Evolutionary conservation across 2,888 invertebrate genomes (phyloP).

Genomic region (Alviniconcha strummeri): DNA sequence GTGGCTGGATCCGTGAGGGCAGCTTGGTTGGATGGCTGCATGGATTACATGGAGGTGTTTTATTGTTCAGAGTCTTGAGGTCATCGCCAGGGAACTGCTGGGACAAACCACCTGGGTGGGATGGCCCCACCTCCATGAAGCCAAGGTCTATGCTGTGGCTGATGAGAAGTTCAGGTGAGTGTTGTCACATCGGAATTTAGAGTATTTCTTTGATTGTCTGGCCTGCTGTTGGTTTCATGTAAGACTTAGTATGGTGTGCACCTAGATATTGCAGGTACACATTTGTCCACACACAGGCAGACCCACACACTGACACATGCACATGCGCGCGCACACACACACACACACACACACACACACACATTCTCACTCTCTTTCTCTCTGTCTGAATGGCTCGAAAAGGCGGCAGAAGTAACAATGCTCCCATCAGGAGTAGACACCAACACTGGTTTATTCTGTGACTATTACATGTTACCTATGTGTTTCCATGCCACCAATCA

Average conservation of each 20-base stretch:
- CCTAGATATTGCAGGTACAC: background rate
- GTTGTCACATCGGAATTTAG: background rate
- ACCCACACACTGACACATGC: background rate
- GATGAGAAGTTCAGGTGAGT: conserved; percentile 69
- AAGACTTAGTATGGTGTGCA: too few relatives aligned
- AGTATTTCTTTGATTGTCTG: background rate
- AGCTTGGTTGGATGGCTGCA: too few relatives aligned
- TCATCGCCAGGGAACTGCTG: conserved; percentile 80
- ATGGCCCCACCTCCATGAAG: conserved; percentile 95
- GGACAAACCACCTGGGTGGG: conserved; percentile 86
- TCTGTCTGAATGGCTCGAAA: too few relatives aligned
- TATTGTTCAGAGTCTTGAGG: conserved; percentile 64
- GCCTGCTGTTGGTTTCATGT: background rate
- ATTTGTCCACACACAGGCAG: background rate
- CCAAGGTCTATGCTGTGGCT: conserved; percentile 81
- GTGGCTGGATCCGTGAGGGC: too few relatives aligned
- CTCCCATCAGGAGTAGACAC: too few relatives aligned
- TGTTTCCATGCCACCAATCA: too few relatives aligned
- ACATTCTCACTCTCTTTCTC: background rate
- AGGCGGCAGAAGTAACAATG: too few relatives aligned
- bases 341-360: background rate
- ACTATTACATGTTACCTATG: too few relatives aligned
- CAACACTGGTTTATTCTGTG: too few relatives aligned
- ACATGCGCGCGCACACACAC: background rate
- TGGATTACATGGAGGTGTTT: too few relatives aligned